Percentiles rank a stretch among this genome's conserved stretches.
phyloP scores from a whole-genome alignment of 2,797 vertebrate genomes.

The Balearica regulorum region DNA sequence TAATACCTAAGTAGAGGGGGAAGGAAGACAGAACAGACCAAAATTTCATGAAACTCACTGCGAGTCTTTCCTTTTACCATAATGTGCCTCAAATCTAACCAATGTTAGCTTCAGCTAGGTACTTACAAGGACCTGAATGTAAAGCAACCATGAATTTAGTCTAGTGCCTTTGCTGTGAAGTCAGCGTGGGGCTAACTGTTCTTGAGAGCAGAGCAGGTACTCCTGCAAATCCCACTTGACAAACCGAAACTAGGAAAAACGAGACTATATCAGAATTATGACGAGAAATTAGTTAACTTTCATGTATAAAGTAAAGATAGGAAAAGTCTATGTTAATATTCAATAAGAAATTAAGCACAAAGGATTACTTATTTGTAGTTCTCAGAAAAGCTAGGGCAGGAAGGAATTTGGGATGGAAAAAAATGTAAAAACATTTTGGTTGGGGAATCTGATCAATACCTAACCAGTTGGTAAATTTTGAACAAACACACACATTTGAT shows the following conservation, averaged over 20 bases:
- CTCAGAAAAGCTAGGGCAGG: not conserved
- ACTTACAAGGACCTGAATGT: not conserved
- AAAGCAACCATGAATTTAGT: not conserved
- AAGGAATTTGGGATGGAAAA: not conserved
- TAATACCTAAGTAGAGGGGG: not conserved
- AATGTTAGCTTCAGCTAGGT: not conserved
- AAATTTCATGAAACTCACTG: not conserved
- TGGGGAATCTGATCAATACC: not conserved
- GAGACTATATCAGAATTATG: not conserved
- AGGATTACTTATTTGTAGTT: not conserved
- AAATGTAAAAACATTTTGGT: conserved; percentile 36
- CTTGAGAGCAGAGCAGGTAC: not conserved
- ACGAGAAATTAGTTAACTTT: not conserved
- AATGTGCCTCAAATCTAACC: not conserved
- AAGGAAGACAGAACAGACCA: not conserved
- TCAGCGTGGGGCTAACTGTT: not conserved
- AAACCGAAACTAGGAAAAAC: not conserved
- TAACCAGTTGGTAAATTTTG: conserved; percentile 50
- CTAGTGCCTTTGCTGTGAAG: not conserved
- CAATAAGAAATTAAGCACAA: not conserved
- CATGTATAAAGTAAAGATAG: not conserved
- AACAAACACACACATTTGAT: not conserved
- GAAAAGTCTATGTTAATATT: not conserved
- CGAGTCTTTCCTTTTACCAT: not conserved
- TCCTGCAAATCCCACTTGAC: not conserved